Base-by-base conservation (phyloP, 64 coral and sea anemone species). In the Actinia tenebrosa region DNA sequence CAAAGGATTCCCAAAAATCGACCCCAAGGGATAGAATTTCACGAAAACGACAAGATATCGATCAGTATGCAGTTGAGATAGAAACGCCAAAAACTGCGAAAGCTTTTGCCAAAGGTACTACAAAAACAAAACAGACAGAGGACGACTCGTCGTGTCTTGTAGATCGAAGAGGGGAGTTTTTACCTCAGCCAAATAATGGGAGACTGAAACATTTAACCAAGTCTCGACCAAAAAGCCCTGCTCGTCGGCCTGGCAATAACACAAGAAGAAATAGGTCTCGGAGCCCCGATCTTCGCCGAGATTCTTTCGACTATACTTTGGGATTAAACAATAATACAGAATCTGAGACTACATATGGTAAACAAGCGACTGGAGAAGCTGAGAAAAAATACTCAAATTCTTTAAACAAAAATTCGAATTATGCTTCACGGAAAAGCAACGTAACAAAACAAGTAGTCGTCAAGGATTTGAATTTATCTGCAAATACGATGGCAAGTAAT, bases 121-220 rank as follows among this genome's bases (percentile, higher is more conserved):
- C 79, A 44, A 81, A 47, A 47, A 53, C 19, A 6, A 46, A 11
- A 23, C 25, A 91, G 19, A 53, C 79, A 54, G 56, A 44, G 5
- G n/a, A 82, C 17, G 58, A 22, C 47, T 83, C 90, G n/a, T 56
- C 62, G 30, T 83, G 78, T 83, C 75, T 91, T 23, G 77, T 91
- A 16, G 86, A 91, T 64, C 43, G 63, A 3, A 15, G 44, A 43
- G 90, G 90, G 2, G 79, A 79, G 2, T 64, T 91, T 55, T 71
- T 91, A n/a, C 86, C 90, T 11, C 78, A 30, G 42, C 13, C 85
- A 71, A 59, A 26, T 54, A 64, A 82, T 30, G 46, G 80, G 20
- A 82, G 78, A 19, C 78, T 91, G 3, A 60, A 68, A 19, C 86
- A 91, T 87, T 87, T 91, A 59, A 91, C 90, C 42, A 91, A 91